These are phyloP conservation scores for Caenorhabditis sulstoni DNA, from an alignment of 2,888 invertebrate species.

Conservation along the genomic window DNA sequence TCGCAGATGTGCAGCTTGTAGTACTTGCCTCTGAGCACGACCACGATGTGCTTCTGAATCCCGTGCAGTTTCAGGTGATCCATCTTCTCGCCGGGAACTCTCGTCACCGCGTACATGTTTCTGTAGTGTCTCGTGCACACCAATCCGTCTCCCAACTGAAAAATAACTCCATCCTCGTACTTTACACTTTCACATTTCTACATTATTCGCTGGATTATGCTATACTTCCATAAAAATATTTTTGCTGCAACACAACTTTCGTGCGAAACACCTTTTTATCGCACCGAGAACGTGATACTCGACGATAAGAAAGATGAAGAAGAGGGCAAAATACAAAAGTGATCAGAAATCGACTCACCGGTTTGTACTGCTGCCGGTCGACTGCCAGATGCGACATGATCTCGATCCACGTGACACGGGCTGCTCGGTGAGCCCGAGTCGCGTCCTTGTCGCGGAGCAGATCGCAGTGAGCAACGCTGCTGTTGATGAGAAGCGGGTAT, in stretches of 20 bases:
- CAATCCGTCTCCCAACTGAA: conserved; percentile 74
- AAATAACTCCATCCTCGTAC: not conserved
- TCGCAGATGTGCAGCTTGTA: conserved; percentile 73
- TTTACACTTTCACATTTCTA: not conserved
- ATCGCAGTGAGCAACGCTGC: conserved; percentile 74
- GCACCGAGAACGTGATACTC: not conserved
- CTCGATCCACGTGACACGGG: conserved; percentile 74
- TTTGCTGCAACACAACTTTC: not conserved
- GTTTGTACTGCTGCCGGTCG: conserved; percentile 69
- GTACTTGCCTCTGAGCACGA: conserved; percentile 69
- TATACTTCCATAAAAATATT: too few relatives aligned
- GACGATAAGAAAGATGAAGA: conserved; percentile 2
- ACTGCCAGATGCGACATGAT: conserved; percentile 72
- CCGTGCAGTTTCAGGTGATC: conserved; percentile 69
- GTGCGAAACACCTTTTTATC: conserved; percentile 3
- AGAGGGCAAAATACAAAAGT: conserved; percentile 29
- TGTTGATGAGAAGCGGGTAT: conserved; percentile 74
- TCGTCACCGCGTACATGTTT: conserved; percentile 72
- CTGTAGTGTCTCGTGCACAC: conserved; percentile 76
- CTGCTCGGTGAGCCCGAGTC: conserved; percentile 71
- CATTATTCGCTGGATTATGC: too few relatives aligned
- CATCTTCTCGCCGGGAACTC: conserved; percentile 70
- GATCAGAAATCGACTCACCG: conserved; percentile 62
- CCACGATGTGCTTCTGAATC: conserved; percentile 69
- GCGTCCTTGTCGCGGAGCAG: conserved; percentile 62